A percentile compares a stretch with the other conserved stretches of the same genome.
These are phyloP conservation scores for Troides oblongomaculatus DNA, from an alignment of 2,888 invertebrate species.

Conservation along the genomic window DNA sequence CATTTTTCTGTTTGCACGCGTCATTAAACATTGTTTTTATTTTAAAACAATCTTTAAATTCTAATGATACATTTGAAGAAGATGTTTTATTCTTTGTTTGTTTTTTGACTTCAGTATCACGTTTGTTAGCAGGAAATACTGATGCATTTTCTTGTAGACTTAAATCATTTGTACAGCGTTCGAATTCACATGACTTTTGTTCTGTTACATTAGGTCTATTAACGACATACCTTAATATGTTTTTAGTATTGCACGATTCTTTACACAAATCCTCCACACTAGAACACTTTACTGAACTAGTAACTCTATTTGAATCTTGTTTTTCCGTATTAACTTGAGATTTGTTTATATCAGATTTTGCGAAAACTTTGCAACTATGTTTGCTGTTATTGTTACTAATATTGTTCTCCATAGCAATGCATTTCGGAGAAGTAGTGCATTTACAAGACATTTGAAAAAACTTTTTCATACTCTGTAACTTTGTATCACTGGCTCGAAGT, in stretches of 20 bases:
- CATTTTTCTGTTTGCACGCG: constrained; percentile 17
- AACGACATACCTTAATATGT: neutral
- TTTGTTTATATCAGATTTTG: neutral
- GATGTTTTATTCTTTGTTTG: neutral
- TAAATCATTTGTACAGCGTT: neutral
- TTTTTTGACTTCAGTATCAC: neutral
- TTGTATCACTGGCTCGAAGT: constrained; percentile 10
- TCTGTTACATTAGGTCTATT: neutral
- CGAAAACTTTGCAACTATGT: neutral
- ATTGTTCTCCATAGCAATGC: neutral
- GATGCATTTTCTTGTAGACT: neutral
- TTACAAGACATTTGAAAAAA: constrained; percentile 3
- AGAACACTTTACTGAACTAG: neutral
- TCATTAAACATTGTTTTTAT: constrained; percentile 14
- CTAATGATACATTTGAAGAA: neutral
- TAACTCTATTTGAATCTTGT: neutral
- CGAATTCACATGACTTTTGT: neutral
- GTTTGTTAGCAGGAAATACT: neutral
- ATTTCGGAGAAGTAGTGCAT: neutral
- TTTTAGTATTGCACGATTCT: neutral
- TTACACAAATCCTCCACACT: neutral
- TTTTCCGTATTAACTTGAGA: neutral
- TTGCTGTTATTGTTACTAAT: neutral
- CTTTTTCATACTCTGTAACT: constrained; percentile 2
- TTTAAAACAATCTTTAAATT: neutral